Conservation (phyloP, 2,888 invertebrate species). For the Lepetodrilus schrolli region DNA sequence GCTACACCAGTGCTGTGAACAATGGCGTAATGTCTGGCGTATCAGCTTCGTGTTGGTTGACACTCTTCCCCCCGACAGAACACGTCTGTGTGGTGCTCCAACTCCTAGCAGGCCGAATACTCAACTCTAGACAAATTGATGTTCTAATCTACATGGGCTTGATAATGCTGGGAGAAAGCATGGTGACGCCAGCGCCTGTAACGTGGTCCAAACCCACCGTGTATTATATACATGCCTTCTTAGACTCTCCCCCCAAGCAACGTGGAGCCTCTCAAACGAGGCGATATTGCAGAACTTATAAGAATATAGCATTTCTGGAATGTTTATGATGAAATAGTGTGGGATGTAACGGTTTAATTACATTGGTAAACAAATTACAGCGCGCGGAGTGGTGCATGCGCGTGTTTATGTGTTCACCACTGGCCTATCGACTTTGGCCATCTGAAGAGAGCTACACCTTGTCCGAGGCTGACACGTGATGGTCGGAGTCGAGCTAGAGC, state of each 20-base stretch:
- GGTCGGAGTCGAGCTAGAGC: not conserved
- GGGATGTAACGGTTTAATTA: constrained; percentile 19
- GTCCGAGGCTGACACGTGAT: too few relatives aligned
- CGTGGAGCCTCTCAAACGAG: not conserved
- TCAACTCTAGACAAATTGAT: constrained; percentile 9
- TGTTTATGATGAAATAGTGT: constrained; percentile 18
- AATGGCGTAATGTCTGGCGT: not conserved
- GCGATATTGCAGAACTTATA: constrained; percentile 11
- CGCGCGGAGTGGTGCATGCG: too few relatives aligned
- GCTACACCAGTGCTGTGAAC: not conserved
- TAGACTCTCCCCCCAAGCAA: not conserved
- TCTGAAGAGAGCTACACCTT: too few relatives aligned
- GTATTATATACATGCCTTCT: not conserved
- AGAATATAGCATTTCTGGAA: constrained; percentile 2
- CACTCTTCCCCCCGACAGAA: not conserved
- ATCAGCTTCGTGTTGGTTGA: not conserved
- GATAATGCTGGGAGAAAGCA: constrained; percentile 4
- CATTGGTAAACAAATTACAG: constrained; percentile 19
- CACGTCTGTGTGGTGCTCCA: not conserved
- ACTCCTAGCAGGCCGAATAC: not conserved
- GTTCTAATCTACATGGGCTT: constrained; percentile 17
- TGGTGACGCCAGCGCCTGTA: not conserved
- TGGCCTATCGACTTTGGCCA: not conserved
- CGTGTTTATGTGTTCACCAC: constrained; percentile 2
- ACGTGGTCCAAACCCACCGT: not conserved